Evolutionary conservation across 2,888 invertebrate genomes (phyloP).

Genomic region (Ophion obscuratus): DNA sequence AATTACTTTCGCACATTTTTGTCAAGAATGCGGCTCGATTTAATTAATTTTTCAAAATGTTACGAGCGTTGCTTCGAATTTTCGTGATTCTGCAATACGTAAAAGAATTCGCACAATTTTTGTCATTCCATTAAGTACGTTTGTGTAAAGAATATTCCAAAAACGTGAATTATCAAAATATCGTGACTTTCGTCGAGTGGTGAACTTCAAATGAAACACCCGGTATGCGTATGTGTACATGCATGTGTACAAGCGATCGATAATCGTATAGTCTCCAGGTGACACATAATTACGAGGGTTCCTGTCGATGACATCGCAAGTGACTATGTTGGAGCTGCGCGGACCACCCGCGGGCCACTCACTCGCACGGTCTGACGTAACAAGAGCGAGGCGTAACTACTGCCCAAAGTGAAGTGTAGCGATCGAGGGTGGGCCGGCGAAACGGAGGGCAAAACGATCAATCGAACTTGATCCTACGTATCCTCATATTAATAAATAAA

Average conservation of each 20-base stretch:
- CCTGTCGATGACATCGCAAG: conserved; percentile 73
- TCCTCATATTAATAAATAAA: background rate
- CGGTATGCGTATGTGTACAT: conserved; percentile 17
- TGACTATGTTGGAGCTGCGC: conserved; percentile 51
- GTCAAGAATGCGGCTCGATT: no score
- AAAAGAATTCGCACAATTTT: no score
- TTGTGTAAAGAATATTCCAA: no score
- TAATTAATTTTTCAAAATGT: no score
- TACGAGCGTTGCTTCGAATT: no score
- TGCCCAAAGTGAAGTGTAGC: conserved; percentile 13
- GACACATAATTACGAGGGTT: conserved; percentile 73
- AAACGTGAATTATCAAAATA: background rate
- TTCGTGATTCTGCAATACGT: no score
- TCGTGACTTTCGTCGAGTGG: background rate
- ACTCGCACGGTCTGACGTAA: conserved; percentile 59
- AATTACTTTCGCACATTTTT: no score
- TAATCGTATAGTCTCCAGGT: conserved; percentile 68
- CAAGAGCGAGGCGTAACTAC: conserved; percentile 52
- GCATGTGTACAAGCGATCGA: conserved; percentile 66
- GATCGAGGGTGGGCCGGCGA: conserved; percentile 7
- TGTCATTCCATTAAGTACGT: no score
- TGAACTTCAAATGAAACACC: conserved; percentile 1
- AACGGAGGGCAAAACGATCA: conserved; percentile 21
- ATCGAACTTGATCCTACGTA: conserved; percentile 1
- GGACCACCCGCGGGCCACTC: conserved; percentile 60